phyloP scores from a whole-genome alignment of 2,888 invertebrate species.

The Cosmorhoe ocellata region DNA sequence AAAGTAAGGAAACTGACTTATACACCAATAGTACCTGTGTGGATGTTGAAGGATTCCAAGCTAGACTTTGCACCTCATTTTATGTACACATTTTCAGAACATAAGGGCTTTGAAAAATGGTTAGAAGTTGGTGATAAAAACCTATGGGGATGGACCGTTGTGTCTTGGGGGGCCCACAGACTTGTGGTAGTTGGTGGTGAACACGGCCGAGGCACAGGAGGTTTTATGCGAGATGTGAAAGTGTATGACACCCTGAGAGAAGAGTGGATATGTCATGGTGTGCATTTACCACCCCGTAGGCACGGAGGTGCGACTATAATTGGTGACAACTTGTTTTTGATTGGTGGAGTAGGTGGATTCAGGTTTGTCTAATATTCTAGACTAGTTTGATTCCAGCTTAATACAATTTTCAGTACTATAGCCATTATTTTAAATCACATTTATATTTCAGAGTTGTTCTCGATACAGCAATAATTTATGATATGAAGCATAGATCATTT shows the following conservation, averaged over 20 bases:
- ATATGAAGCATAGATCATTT: conserved; percentile 55
- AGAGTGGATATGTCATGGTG: conserved; percentile 64
- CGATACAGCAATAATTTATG: conserved; percentile 57
- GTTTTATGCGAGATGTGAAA: conserved; percentile 61
- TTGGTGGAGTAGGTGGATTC: conserved; percentile 72
- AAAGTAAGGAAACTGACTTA: conserved; percentile 45
- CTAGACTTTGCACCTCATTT: conserved; percentile 48
- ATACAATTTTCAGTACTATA: no score
- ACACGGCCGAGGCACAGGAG: conserved; percentile 62
- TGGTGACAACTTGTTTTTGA: conserved; percentile 56
- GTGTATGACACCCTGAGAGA: conserved; percentile 62
- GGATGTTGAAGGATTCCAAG: conserved; percentile 46
- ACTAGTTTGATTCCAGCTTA: not conserved
- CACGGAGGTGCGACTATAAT: conserved; percentile 61
- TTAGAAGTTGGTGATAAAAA: conserved; percentile 62
- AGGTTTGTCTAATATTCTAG: conserved; percentile 55
- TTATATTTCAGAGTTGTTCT: conserved; percentile 59
- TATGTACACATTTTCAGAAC: conserved; percentile 53
- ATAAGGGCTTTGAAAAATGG: conserved; percentile 57
- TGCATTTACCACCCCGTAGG: conserved; percentile 56
- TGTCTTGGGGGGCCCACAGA: conserved; percentile 60
- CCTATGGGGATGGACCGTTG: conserved; percentile 73
- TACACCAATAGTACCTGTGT: conserved; percentile 55
- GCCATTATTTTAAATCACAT: no score
- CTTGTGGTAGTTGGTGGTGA: conserved; percentile 68